Evolutionary conservation across 2,797 vertebrate species (phyloP).

Genomic region (Anguilla pacifica): DNA sequence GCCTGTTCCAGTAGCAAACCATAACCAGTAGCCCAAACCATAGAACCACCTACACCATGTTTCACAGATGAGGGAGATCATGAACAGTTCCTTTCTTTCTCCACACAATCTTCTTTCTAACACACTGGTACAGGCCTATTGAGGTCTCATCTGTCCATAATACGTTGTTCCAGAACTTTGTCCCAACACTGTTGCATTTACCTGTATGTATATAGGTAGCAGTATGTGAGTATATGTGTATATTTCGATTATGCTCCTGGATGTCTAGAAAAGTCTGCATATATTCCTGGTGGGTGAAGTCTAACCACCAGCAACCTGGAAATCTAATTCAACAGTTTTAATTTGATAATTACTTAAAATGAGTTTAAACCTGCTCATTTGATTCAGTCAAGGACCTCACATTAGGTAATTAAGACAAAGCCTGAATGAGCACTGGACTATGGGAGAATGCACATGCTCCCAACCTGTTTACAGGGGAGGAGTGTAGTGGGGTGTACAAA

Average conservation of each 20-base stretch:
- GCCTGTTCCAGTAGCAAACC: no score
- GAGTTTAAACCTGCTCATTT: background rate
- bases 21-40: no score
- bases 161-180: no score
- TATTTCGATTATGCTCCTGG: background rate
- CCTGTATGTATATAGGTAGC: no score
- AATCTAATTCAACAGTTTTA: background rate
- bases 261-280: background rate
- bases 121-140: no score
- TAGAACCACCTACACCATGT: no score
- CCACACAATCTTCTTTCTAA: no score
- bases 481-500: background rate
- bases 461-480: background rate
- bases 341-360: background rate
- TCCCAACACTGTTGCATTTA: no score
- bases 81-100: no score
- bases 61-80: no score
- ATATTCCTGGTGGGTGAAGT: background rate
- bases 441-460: background rate
- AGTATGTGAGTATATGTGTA: no score
- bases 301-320: background rate
- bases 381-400: background rate
- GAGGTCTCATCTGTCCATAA: no score
- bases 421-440: background rate
- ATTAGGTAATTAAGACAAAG: background rate